Evolutionary conservation across 92 coral and sea anemone species (phyloP).

Genomic region (Heliopora coerulea): DNA sequence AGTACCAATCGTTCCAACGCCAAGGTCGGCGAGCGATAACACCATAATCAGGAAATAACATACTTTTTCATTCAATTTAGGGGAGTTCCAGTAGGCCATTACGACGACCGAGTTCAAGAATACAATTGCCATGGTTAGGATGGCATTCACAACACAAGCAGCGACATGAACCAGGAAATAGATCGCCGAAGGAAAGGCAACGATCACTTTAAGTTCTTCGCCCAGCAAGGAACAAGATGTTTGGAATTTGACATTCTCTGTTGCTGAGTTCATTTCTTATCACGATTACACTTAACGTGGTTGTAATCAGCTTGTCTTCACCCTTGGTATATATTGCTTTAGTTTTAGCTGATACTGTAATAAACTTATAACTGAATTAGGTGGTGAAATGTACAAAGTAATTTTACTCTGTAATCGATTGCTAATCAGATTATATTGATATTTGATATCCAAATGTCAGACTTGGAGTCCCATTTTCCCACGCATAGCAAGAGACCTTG

Average conservation of each 20-base stretch:
- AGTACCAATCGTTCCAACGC: background rate
- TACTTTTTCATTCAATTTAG: background rate
- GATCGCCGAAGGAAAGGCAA: background rate
- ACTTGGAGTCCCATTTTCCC: too few species aligned
- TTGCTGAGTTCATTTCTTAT: too few species aligned
- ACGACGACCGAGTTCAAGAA: background rate
- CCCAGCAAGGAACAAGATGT: background rate
- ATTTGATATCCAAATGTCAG: too few species aligned
- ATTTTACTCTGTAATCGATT: too few species aligned
- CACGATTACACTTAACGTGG: too few species aligned
- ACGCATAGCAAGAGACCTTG: too few species aligned
- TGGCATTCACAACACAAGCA: background rate
- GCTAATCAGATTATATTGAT: too few species aligned
- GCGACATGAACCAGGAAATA: background rate
- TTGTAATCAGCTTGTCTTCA: too few species aligned
- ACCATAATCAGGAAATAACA: slow-evolving; percentile 5
- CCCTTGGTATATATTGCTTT: too few species aligned
- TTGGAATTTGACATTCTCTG: background rate
- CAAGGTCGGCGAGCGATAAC: slow-evolving; percentile 1
- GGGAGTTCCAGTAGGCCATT: background rate
- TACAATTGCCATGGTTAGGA: background rate
- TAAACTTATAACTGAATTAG: too few species aligned
- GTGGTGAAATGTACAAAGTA: too few species aligned
- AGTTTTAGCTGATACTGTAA: too few species aligned
- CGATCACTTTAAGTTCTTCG: background rate